Percentiles rank a stretch among this genome's conserved stretches.
Conservation (phyloP, 2,797 vertebrate genomes). For the Pristis pectinata region DNA sequence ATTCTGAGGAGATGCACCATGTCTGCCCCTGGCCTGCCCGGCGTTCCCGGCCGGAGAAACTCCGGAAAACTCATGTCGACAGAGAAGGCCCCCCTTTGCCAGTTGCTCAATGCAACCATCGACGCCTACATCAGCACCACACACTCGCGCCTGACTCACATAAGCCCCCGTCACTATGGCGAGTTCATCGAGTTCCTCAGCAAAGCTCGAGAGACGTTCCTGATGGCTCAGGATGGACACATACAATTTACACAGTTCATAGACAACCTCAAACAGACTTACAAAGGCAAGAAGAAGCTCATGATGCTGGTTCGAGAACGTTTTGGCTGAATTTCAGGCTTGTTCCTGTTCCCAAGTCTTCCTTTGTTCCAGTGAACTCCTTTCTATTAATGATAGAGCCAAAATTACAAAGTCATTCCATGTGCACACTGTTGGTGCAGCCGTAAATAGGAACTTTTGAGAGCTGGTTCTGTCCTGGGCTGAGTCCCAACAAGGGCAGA, state of each 20-base stretch:
- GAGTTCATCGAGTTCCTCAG: slow-evolving; percentile 46
- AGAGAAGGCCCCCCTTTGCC: slow-evolving; percentile 53
- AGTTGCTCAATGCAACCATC: slow-evolving; percentile 52
- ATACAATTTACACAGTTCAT: slow-evolving; percentile 54
- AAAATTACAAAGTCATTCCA: slow-evolving; percentile 1
- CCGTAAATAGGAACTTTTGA: background rate
- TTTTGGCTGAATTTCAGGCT: slow-evolving; percentile 50
- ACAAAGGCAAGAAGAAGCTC: slow-evolving; percentile 60
- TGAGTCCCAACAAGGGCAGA: no score
- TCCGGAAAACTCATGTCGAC: slow-evolving; percentile 47
- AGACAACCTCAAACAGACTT: slow-evolving; percentile 58
- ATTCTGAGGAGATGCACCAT: slow-evolving; percentile 56
- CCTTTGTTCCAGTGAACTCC: background rate
- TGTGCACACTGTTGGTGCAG: background rate
- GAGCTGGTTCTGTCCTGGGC: background rate
- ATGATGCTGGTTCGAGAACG: slow-evolving; percentile 57
- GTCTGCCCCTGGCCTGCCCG: slow-evolving; percentile 47
- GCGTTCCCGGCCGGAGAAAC: slow-evolving; percentile 41
- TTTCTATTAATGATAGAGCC: background rate
- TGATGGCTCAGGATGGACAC: slow-evolving; percentile 55
- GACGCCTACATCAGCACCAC: slow-evolving; percentile 56
- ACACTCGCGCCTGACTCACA: slow-evolving; percentile 42
- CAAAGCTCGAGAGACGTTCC: slow-evolving; percentile 57
- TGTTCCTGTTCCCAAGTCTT: background rate
- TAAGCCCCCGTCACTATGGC: slow-evolving; percentile 37